These are phyloP conservation scores for Aphidius ervi DNA, from an alignment of 1,140 invertebrate genomes.

Conservation along the genomic window DNA sequence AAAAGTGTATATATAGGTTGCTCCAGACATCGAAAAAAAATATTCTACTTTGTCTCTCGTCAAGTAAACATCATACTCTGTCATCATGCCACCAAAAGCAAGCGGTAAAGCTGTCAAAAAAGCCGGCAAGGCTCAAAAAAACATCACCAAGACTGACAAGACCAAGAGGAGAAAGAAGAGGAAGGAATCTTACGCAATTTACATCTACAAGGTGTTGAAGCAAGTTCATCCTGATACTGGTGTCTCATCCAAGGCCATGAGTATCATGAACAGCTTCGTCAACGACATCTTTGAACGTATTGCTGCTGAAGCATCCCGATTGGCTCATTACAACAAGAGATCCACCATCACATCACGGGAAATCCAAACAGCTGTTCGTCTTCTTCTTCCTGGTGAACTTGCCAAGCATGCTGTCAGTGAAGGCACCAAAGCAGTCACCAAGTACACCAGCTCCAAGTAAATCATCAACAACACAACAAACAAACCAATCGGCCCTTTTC, in stretches of 20 bases:
- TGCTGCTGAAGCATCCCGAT: background rate
- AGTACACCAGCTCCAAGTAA: slow-evolving; percentile 4
- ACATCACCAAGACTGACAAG: slow-evolving; percentile 4
- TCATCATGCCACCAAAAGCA: background rate
- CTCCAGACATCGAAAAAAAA: too few species aligned
- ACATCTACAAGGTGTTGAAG: slow-evolving; percentile 6
- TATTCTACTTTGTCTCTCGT: too few species aligned
- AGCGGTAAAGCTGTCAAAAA: slow-evolving; percentile 8
- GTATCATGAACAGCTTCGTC: slow-evolving; percentile 1
- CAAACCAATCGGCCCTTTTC: slow-evolving; percentile 3
- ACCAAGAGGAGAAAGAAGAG: background rate
- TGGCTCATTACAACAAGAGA: background rate
- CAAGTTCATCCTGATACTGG: slow-evolving; percentile 1
- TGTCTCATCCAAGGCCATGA: background rate
- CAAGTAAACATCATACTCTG: too few species aligned
- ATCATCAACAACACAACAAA: background rate
- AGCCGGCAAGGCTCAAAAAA: background rate
- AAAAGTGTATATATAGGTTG: too few species aligned
- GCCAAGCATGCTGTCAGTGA: slow-evolving; percentile 2
- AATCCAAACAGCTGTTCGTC: slow-evolving; percentile 5
- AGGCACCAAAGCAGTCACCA: slow-evolving; percentile 4
- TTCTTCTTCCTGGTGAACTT: background rate
- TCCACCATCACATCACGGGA: background rate
- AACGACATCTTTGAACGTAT: slow-evolving; percentile 4
- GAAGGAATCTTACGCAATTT: slow-evolving; percentile 3